Base-by-base conservation (phyloP, 2,797 vertebrate genomes). In the Salarias fasciatus region DNA sequence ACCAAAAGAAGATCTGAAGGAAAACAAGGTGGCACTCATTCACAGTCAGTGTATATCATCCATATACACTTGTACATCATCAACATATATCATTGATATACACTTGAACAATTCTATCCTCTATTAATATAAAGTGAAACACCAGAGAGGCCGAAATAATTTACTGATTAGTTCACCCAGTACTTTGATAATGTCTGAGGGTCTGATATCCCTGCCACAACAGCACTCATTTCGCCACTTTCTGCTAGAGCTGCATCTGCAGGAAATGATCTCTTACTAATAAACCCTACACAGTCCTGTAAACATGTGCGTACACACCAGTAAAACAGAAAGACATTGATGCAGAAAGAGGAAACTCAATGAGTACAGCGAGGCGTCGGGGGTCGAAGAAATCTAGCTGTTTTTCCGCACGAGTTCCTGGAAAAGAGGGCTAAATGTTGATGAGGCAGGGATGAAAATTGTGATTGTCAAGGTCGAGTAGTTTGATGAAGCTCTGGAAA, bases 401-500 rank as follows among this genome's bases (percentile, higher is more conserved):
- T 40, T 54, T 60, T 77, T 43, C 56, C 70, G 65, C 38, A 42
- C 44, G 11, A 60, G 41, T 69, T 80, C 42, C 50, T 49, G 35
- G 49, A 46, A 54, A 75, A 72, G 57, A 66, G 54, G 77, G 65
- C 38, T 70, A 69, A 52, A 69, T 0, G 13, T 52, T 30, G 55
- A 73, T 72, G 66, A 63, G 49, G 58, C 74, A 51, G 63, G 71
- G 28, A 29, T 62, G 48, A 76, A 72, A 74, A 58, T 42, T 41
- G 14, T 42, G 41, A 63, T 41, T 58, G 30, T 69, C 46, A 5
- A 50, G 69, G 60, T 60, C 58, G 46, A 75, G 53, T 30, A 44
- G 54, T 71, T 77, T 74, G 66, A 83, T 59, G 69, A 71, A 63
- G 48, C 63, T 59, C 14, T 59, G 60, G 13, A 55, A 43, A 35